Base-by-base conservation (phyloP, 1,140 invertebrate species). In the Platorchestia sp. region DNA sequence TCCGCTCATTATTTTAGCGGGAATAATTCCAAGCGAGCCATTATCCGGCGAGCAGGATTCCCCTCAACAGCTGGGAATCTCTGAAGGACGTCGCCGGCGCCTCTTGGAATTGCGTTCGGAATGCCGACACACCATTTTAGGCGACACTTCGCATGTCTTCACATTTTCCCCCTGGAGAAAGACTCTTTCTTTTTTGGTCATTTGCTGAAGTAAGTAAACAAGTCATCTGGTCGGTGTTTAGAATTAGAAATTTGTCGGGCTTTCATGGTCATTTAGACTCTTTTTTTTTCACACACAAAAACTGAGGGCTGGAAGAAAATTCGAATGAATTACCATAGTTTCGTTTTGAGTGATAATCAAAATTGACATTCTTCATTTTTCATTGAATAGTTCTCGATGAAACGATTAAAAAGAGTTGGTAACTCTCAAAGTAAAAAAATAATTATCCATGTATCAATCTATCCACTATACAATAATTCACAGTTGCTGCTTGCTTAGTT, bases 21-120 rank as follows among this genome's bases (percentile, higher is more conserved):
- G 87, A 41, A 89, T 89, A 89, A 89, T 89, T 89, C 87, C 87
- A 41, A 89, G 87, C 87, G 87, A 89, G 87, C 87, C 87, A 89
- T 89, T 89, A 89, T 89, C 87, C 87, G n/a, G 87, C 43, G 87
- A 89, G 87, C 87, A 89, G 87, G 87, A 86, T 19, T 89, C 87
- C 87, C 43, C 43, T 44, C 87, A 89, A 89, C 87, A 89, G 87
- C 87, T 89, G 87, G 87, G 87, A 89, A 89, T 89, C 87, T 89
- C 41, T 44, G 43, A 89, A 89, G 87, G 87, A 43, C 43, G 87
- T 89, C 87, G 36, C 87, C 43, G 0, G n/a, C 87, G 87, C 87
- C 87, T 89, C 36, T 89, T 14, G 87, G 41, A 89, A 89, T 89
- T 89, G 87, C 87, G 87, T 44, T 44, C 42, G 87, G 87, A 89